These are phyloP conservation scores for Chondrosia reniformis DNA, from an alignment of 37 sponge, comb jelly and placozoan species.

Conservation along the genomic window DNA sequence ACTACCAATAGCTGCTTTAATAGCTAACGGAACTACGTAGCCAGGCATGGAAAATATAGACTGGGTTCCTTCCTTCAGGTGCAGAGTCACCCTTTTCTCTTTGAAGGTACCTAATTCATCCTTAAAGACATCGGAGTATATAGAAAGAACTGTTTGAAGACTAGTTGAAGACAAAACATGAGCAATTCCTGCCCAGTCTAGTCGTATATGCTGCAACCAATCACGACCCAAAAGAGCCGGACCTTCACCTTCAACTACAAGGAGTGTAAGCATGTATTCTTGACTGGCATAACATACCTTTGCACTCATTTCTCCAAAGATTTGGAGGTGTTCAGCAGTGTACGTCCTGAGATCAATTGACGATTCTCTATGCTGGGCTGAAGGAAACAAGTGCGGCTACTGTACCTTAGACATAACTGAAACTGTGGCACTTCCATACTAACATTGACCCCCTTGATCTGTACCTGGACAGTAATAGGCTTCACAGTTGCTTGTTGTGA, in stretches of 20 bases:
- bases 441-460: not conserved
- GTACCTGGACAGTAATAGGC: not conserved
- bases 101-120: constrained; percentile 8
- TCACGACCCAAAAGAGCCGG: not conserved
- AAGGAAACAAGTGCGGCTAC: not conserved
- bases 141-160: not conserved
- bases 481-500: not conserved
- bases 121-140: not conserved
- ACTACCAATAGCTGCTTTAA: constrained; percentile 7
- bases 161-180: not conserved
- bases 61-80: not conserved
- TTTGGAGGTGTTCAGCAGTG: not conserved
- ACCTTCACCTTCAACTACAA: not conserved
- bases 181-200: not conserved
- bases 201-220: not conserved
- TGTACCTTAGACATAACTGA: no score
- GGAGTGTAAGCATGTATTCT: not conserved
- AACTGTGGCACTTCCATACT: constrained; percentile 17
- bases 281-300: not conserved
- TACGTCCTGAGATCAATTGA: not conserved
- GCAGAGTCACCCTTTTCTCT: not conserved
- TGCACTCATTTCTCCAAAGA: not conserved
- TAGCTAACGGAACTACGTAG: not conserved
- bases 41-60: not conserved
- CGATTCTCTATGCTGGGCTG: not conserved